Evolutionary conservation across 2,888 invertebrate species (phyloP), one percentile per base, ranked within the genome.

Genomic region (Scaptomyza parva): DNA sequence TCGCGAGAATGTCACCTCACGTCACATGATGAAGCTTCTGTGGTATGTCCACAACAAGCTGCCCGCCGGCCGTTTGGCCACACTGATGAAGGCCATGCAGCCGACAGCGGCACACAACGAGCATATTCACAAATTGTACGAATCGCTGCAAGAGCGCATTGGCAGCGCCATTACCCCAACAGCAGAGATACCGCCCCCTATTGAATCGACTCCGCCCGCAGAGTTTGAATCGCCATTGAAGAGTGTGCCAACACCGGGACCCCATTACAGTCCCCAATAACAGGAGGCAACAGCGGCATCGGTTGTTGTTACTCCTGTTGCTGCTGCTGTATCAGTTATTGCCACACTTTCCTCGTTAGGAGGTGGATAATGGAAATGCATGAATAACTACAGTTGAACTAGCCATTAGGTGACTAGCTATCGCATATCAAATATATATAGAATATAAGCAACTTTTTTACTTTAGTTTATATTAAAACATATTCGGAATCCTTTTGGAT

Each of bases 21-120:
- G 97, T 54, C 99, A 99, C 92, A 93, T 98, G 88, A 92, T 98
- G 51, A 97, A 98, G 90, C 92, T 99, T 52, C 92, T 98, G 33
- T 98, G 97, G 97, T 97, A 97, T 61, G 81, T 84, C 68, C 95
- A 98, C 91, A 95, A 95, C 20, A 97, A 97, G 91, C 91, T 98
- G 59, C 97, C 97, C 0, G 93, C 95, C 0, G 89, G 89, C 1
- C 94, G 97, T 69, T 39, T 84, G 14, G 79, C 69, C 12, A 86
- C 83, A 0, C 57, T 84, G 14, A 94, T 98, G 92, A 92, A 92
- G 73, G 88, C 91, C 8, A 90, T 90, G 86, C 90, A 90, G 50
- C 84, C 84, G 0, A 95, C 94, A 0, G 93, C 94, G n/a, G 95
- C 97, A 91, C 97, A 97, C 88, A 96, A 96, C 91, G 97, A 97